Evolutionary conservation across 2,797 vertebrate species (phyloP), one percentile per base, ranked within the genome.

Genomic region (Hippocampus kuda): DNA sequence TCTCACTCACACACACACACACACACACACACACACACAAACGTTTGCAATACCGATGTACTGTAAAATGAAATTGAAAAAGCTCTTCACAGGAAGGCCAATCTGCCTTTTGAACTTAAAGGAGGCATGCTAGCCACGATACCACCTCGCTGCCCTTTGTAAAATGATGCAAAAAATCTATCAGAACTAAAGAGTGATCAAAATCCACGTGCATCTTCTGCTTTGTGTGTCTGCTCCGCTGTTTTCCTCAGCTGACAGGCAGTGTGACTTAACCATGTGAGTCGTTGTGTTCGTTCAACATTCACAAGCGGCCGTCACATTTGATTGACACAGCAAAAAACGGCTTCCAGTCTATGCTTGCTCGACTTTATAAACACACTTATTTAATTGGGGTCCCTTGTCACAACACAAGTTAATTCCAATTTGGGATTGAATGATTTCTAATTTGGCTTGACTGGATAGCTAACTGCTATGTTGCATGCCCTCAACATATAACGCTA

Each of bases 231-330:
- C 24, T 18, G 20, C 24, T 13, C 26, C 16, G 6, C 18, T 18
- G 1, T 9, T 24, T 20, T n/a, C n/a, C 44, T 65, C 63, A 65
- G 42, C 63, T 65, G 63, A 65, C 63, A 48, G 42, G n/a, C 42
- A 18, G 27, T 26, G 41, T 38, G 34, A 12, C 44, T 5, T 26
- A 16, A 65, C 63, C 63, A 46, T 65, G 63, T 65, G 63, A 48
- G 42, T 38, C 1, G 4, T 64, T 6, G 4, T 34, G 8, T 5
- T 62, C 3, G 63, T 27, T 1, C 6, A 48, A 16, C 12, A n/a
- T 63, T 46, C 42, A 65, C 38, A 10, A 63, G 9, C 42, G 22
- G 20, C n/a, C 41, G 3, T 44, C 41, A n/a, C 15, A 48, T 26
- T 64, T 42, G 2, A 64, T 44, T 44, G 41, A 64, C 41, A 24